Evolutionary conservation across 2,888 invertebrate genomes (phyloP).

Genomic region (Scaptodrosophila latifasciaeformis): DNA sequence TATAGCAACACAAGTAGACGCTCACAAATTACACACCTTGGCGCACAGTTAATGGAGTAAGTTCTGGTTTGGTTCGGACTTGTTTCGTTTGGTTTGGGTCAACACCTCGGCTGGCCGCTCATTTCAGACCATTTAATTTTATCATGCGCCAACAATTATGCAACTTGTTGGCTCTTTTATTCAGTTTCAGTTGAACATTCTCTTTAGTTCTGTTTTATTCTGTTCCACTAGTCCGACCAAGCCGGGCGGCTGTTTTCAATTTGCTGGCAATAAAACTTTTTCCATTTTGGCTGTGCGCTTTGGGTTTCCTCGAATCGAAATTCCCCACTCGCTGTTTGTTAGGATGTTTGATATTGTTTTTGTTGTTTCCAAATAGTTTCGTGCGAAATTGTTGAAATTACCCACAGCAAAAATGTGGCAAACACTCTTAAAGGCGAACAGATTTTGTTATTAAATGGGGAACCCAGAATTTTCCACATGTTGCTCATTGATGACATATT

Average conservation of each 20-base stretch:
- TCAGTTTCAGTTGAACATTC: slow-evolving; percentile 7
- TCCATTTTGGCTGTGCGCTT: slow-evolving; percentile 36
- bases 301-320: slow-evolving; percentile 16
- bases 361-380: slow-evolving; percentile 2
- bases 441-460: too few species aligned
- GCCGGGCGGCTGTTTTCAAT: slow-evolving; percentile 47
- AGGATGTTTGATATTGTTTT: slow-evolving; percentile 20
- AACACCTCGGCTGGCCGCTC: slow-evolving; percentile 21
- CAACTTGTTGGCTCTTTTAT: slow-evolving; percentile 62
- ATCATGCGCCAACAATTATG: slow-evolving; percentile 67
- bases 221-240: not conserved
- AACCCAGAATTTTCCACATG: too few species aligned
- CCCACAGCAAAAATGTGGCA: too few species aligned
- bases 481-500: too few species aligned
- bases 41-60: slow-evolving; percentile 33
- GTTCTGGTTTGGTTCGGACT: not conserved
- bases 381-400: too few species aligned
- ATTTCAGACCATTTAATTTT: slow-evolving; percentile 63
- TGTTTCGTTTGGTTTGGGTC: too few species aligned
- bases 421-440: not conserved
- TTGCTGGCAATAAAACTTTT: slow-evolving; percentile 61
- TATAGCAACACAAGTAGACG: slow-evolving; percentile 15
- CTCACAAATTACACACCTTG: slow-evolving; percentile 24
- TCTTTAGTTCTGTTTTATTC: slow-evolving; percentile 12
- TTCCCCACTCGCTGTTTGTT: not conserved